A percentile compares a stretch with the other conserved stretches of the same genome.
phyloP scores from a whole-genome alignment of 2,113 vertebrate species.

The Nyctibius bracteatus region DNA sequence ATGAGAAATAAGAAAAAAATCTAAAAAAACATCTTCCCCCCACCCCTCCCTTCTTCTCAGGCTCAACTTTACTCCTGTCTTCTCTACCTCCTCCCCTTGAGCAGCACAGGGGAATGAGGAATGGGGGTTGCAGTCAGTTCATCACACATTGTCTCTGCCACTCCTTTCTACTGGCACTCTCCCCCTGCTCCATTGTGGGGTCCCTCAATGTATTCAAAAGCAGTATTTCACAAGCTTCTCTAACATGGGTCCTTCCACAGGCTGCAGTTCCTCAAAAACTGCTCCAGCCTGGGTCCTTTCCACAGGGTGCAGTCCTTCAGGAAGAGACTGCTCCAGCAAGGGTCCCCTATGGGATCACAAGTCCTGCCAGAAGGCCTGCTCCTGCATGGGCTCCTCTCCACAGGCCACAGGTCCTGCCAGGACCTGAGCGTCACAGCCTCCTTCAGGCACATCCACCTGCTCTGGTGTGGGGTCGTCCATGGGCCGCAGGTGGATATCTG shows the following conservation, averaged over 20 bases:
- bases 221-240: not conserved
- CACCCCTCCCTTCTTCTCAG: not conserved
- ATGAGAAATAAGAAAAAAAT: not conserved
- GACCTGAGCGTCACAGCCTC: not conserved
- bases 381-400: not conserved
- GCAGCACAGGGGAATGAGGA: not conserved
- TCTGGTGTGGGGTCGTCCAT: rapidly evolving
- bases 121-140: not conserved
- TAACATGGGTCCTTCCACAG: not conserved
- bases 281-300: not conserved
- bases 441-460: not conserved
- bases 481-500: not conserved
- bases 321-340: not conserved
- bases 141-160: not conserved
- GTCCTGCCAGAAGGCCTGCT: not conserved
- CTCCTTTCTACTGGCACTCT: not conserved
- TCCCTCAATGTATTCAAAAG: no score
- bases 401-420: not conserved
- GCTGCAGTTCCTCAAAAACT: not conserved
- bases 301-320: not conserved
- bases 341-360: not conserved
- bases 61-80: not conserved
- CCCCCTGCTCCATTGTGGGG: not conserved
- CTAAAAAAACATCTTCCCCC: not conserved
- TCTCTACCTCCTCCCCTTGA: rapidly evolving